Base-by-base conservation (phyloP, 2,888 invertebrate genomes). In the Diloba caeruleocephala region DNA sequence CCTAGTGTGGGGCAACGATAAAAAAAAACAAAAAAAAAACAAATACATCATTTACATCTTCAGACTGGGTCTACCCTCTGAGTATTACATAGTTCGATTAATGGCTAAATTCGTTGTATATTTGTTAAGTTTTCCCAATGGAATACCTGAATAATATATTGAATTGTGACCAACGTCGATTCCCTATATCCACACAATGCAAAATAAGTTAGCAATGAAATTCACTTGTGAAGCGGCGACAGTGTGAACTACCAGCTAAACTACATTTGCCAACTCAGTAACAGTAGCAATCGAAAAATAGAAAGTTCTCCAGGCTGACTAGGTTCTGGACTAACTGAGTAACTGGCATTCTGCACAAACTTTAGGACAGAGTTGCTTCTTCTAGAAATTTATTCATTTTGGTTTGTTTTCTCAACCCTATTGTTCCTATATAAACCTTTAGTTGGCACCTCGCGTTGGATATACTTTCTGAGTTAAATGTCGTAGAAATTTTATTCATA, bases 211-310 rank as follows among this genome's bases (percentile, higher is more conserved):
- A 80, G 63, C 66, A 72, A 71, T 77, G 74, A 85, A 89, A 88
- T 85, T 82, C 83, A 87, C 85, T 86, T 87, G 74, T 73, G 73
- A 70, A 79, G 71, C 80, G 82, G 71, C 79, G 82, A 84, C 81
- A 84, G 81, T 79, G 84, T 82, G 81, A 89, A 88, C 80, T 85
- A 79, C 81, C 81, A 50, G 71, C 81, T 79, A 84, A 89, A 91
- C 89, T 88, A 85, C 85, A 87, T 89, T 90, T 82, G 77, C 84
- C 71, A 89, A 92, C 85, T 90, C 88, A 84, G 85, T 90, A 90
- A 90, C 90, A 85, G 84, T 83, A 84, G 79, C 90, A 91, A 92
- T 92, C 90, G 90, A 92, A 92, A 90, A 91, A 91, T 90, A 89
- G 81, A 88, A 91, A 92, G 87, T 92, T 92, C 74, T 67, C 39